A percentile compares a stretch with the other conserved stretches of the same genome.
These are phyloP conservation scores for Cathartes aura DNA, from an alignment of 2,113 vertebrate species.

Conservation along the genomic window DNA sequence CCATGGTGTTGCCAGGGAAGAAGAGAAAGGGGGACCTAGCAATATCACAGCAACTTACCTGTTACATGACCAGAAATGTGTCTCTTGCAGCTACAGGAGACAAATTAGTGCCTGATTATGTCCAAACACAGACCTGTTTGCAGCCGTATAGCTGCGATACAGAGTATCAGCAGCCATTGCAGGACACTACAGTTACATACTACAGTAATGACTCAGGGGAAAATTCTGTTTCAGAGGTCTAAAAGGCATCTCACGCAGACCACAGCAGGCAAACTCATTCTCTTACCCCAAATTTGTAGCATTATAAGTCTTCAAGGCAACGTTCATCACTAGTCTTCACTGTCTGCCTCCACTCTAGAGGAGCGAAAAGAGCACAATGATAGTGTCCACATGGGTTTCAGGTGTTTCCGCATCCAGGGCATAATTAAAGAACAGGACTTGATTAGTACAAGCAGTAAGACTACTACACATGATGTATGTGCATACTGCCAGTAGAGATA, in stretches of 20 bases:
- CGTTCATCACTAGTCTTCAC: neutral
- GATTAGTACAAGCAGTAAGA: neutral
- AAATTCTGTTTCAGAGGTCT: neutral
- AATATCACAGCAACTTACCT: neutral
- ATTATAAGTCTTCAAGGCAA: neutral
- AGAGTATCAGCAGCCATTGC: neutral
- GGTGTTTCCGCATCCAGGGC: neutral
- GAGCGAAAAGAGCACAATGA: neutral
- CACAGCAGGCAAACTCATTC: neutral
- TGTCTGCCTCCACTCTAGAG: neutral
- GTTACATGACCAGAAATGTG: neutral
- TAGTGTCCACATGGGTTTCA: accelerated
- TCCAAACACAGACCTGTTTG: neutral
- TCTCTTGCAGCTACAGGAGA: neutral
- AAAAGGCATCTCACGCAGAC: neutral
- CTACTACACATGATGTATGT: neutral
- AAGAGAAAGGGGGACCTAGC: neutral
- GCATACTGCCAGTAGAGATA: neutral
- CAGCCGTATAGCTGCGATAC: neutral
- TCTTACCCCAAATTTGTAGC: neutral
- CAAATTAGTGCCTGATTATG: neutral
- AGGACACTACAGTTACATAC: neutral
- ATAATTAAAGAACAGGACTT: neutral
- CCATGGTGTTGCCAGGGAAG: neutral
- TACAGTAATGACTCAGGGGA: neutral